Percentiles rank a stretch among this genome's conserved stretches.
Conservation (phyloP, 2,888 invertebrate genomes). For the Myopa testacea region DNA sequence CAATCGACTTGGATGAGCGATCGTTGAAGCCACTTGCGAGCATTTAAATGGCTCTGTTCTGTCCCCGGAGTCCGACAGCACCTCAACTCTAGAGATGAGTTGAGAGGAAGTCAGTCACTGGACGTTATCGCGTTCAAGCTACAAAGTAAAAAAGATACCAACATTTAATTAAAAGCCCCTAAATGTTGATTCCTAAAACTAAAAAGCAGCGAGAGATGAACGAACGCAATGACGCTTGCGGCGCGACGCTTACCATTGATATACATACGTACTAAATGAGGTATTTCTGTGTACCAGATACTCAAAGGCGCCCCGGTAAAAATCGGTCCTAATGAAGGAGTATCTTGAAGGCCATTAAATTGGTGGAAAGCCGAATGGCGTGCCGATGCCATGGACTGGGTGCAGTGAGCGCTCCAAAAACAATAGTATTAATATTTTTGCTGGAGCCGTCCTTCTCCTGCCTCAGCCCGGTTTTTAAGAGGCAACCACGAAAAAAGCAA, state of each 20-base stretch:
- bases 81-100: no score
- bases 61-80: background rate
- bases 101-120: background rate
- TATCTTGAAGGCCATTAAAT: constrained; percentile 46
- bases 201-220: background rate
- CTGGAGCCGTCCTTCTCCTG: no score
- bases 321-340: background rate
- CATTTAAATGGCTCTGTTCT: background rate
- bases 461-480: constrained; percentile 14
- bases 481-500: background rate
- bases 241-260: background rate
- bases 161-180: constrained; percentile 31
- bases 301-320: background rate
- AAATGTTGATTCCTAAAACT: constrained; percentile 36
- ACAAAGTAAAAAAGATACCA: background rate
- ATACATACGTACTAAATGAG: no score
- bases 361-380: constrained; percentile 44
- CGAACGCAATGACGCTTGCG: background rate
- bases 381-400: constrained; percentile 36
- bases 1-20: background rate
- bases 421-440: no score
- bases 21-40: background rate
- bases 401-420: no score
- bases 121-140: background rate
- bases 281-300: no score